A percentile compares a stretch with the other conserved stretches of the same genome.
Evolutionary conservation across 2,888 invertebrate species (phyloP).

Genomic region (Idaea aversata): DNA sequence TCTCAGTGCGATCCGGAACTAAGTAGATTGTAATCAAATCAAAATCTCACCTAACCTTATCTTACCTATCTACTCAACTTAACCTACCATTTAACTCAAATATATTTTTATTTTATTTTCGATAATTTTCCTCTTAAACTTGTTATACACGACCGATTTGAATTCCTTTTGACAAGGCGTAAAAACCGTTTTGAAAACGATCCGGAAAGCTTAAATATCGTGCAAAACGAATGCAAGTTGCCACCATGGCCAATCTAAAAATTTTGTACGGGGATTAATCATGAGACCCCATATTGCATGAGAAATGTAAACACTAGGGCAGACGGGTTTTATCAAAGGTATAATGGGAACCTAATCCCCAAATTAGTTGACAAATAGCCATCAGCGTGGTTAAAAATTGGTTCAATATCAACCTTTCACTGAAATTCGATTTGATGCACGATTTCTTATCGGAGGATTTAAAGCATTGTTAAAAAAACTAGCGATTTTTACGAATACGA

Average conservation of each 20-base stretch:
- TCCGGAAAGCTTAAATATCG: constrained; percentile 26
- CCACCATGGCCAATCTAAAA: constrained; percentile 62
- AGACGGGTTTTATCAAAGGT: constrained; percentile 45
- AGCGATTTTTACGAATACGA: not conserved
- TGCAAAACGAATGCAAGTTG: constrained; percentile 51
- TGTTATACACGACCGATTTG: no score
- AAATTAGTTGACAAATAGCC: constrained; percentile 65
- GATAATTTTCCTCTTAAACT: no score
- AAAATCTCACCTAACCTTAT: no score
- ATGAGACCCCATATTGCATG: constrained; percentile 67
- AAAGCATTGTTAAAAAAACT: not conserved
- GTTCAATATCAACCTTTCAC: not conserved
- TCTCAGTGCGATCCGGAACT: no score
- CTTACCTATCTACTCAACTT: no score
- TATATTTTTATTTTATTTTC: no score
- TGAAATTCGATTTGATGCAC: not conserved
- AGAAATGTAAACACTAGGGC: constrained; percentile 73
- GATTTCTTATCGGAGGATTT: not conserved
- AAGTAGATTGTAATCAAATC: no score
- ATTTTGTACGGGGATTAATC: constrained; percentile 71
- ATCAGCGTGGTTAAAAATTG: constrained; percentile 18
- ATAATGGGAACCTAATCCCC: constrained; percentile 48
- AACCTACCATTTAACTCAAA: no score
- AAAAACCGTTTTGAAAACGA: constrained; percentile 27
- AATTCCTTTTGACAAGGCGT: constrained; percentile 5